Evolutionary conservation across 2,113 vertebrate genomes (phyloP), one percentile per base, ranked within the genome.

Genomic region (Aramus guarauna): DNA sequence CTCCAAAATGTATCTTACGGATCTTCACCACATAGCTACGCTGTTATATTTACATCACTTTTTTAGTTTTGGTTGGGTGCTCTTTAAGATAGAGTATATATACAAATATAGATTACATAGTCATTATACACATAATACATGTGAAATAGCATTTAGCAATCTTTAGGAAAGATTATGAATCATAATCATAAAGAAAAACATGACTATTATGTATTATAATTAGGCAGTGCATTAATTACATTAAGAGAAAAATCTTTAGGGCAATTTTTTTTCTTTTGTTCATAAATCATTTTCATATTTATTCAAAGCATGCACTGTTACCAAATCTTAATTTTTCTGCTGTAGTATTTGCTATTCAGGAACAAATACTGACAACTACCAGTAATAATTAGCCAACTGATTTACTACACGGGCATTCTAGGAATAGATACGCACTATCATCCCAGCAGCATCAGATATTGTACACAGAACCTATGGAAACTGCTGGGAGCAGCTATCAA

Each of bases 361-460:
- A 71, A 15, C 20, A 84, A 69, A 82, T 48, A 45, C 27, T 41
- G 79, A 27, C 37, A 88, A 41, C 12, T 30, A 11, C 19, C 7
- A 22, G 48, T 32, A 72, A 52, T 27, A 73, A 86, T 55, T 34
- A 86, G 11, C 17, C 17, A 60, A 6, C 29, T 36, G 23, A 37
- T 66, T 71, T 66, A 32, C 27, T 63, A 0, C 24, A 20, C 4
- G 9, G 47, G 22, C 12, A 37, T 12, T 16, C 43, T 32, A 34
- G n/a, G 43, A 62, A 59, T 3, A 67, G 47, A 39, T 11, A 12
- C 0, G 1, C 11, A 20, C 32, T 55, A 6, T 11, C 4, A 2
- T 21, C 43, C 63, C 36, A 79, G 36, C 29, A 92, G 47, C 48
- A 83, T 9, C 55, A 77, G 56, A 39, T 34, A 60, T 1, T 41